phyloP scores from a whole-genome alignment of 1,140 invertebrate genomes.

The Tetragnatha versicolor region DNA sequence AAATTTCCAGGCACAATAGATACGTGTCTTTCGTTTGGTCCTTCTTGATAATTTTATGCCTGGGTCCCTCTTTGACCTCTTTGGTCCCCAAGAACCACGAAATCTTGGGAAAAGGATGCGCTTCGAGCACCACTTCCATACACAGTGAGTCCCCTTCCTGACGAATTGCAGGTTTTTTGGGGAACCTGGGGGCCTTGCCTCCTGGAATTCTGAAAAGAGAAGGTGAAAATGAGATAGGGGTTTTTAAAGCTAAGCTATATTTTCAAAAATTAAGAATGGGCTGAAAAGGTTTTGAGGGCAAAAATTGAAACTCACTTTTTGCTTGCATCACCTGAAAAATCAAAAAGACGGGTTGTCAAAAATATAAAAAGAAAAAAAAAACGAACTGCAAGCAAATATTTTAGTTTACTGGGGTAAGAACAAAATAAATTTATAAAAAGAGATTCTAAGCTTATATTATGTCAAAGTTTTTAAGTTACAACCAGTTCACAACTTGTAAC shows the following conservation, averaged over 20 bases:
- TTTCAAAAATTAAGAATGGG: not conserved
- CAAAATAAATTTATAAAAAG: too few relatives aligned
- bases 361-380: not conserved
- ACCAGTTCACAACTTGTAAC: too few relatives aligned
- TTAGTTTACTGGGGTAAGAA: too few relatives aligned
- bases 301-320: conserved; percentile 45
- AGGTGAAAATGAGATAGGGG: not conserved
- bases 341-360: conserved; percentile 1
- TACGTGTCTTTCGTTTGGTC: conserved; percentile 81
- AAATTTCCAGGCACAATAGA: conserved; percentile 78
- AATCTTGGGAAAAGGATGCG: conserved; percentile 94
- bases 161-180: conserved; percentile 95
- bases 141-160: conserved; percentile 92
- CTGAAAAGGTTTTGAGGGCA: not conserved
- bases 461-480: too few relatives aligned
- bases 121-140: conserved; percentile 95
- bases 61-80: conserved; percentile 77
- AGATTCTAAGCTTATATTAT: too few relatives aligned
- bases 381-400: too few relatives aligned
- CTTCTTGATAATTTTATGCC: conserved; percentile 87
- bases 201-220: conserved; percentile 75
- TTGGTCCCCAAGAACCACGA: conserved; percentile 92
- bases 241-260: not conserved
- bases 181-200: conserved; percentile 93
- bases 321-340: conserved; percentile 40